Conservation (phyloP, 2,888 invertebrate species). For the Drosophila eohydei region DNA sequence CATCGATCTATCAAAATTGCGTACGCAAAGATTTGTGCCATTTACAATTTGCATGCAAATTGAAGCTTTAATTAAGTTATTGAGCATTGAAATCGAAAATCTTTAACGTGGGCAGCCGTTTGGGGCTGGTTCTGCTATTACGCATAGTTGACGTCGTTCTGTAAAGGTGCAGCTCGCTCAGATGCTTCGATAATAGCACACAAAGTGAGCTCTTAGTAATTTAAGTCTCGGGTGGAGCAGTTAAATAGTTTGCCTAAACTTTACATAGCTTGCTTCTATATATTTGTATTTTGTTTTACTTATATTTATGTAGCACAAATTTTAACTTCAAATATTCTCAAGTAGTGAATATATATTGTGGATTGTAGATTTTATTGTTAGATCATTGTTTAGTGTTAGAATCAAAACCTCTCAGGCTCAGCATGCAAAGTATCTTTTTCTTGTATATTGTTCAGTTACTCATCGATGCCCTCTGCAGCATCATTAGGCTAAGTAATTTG, state of each 20-base stretch:
- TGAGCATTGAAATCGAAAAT: conserved; percentile 48
- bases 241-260: background rate
- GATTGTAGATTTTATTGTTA: no score
- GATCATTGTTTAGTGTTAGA: no score
- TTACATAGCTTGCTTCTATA: background rate
- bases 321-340: no score
- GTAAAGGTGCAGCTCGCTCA: conserved; percentile 51
- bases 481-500: no score
- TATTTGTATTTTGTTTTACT: no score
- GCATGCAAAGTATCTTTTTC: no score
- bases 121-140: conserved; percentile 32
- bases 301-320: no score
- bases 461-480: no score
- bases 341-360: no score
- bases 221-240: background rate
- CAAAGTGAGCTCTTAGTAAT: conserved; percentile 35
- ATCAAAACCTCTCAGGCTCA: no score
- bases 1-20: conserved; percentile 10
- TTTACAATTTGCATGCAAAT: conserved; percentile 48
- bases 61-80: conserved; percentile 68
- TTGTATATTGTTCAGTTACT: no score
- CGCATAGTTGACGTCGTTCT: conserved; percentile 30
- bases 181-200: conserved; percentile 58
- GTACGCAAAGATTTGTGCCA: conserved; percentile 17
- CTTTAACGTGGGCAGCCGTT: conserved; percentile 25